phyloP scores from a whole-genome alignment of 2,113 vertebrate genomes.

The Ceyx margarethae region DNA sequence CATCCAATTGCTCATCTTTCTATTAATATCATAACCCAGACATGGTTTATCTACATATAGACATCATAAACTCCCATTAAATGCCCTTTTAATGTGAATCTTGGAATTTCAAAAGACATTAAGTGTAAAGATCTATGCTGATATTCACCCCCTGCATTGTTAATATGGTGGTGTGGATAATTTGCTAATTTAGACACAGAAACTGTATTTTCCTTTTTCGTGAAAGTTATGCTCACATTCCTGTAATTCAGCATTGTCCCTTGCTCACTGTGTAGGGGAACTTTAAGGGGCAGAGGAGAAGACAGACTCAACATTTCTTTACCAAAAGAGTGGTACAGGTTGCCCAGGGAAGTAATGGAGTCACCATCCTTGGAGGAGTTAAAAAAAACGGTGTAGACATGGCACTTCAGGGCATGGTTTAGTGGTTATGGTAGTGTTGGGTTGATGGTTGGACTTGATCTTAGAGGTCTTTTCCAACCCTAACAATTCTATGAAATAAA shows the following conservation, averaged over 20 bases:
- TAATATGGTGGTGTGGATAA: background rate
- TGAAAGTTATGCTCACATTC: background rate
- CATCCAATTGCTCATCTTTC: background rate
- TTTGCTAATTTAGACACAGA: background rate
- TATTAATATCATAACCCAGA: background rate
- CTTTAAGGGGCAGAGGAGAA: background rate
- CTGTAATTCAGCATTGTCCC: background rate
- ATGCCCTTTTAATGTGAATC: background rate
- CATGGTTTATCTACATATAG: background rate
- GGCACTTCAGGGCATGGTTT: too few relatives aligned
- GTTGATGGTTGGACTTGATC: too few relatives aligned
- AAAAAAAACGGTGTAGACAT: too few relatives aligned
- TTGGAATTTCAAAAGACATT: background rate
- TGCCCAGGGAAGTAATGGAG: too few relatives aligned
- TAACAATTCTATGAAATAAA: background rate
- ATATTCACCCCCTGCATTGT: background rate
- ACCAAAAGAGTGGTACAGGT: too few relatives aligned
- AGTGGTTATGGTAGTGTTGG: too few relatives aligned
- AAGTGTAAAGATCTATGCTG: background rate
- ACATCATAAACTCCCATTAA: background rate
- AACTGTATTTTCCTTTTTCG: background rate
- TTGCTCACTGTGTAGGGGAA: background rate
- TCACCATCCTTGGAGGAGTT: too few relatives aligned
- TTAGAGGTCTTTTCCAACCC: too few relatives aligned
- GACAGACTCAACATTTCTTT: background rate